A percentile compares a stretch with the other conserved stretches of the same genome.
These are phyloP conservation scores for Caenorhabditis remanei DNA, from an alignment of 1,140 invertebrate genomes.

Conservation along the genomic window DNA sequence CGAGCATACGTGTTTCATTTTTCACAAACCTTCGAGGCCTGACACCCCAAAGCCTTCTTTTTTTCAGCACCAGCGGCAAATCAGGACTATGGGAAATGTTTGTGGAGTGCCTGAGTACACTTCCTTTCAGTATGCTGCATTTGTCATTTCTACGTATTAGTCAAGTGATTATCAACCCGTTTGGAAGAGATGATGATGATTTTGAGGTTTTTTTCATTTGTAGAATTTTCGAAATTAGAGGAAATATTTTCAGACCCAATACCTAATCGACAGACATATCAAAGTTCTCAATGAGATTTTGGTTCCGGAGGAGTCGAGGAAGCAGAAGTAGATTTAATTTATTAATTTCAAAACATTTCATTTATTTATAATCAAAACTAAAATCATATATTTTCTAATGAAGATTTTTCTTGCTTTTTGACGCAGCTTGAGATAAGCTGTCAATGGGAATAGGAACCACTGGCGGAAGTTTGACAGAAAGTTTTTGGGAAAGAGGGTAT, in stretches of 20 bases:
- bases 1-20: too few species aligned
- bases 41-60: too few species aligned
- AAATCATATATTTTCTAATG: too few species aligned
- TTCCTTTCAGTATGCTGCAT: conserved; percentile 25
- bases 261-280: conserved; percentile 18
- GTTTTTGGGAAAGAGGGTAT: too few species aligned
- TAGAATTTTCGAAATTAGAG: not conserved
- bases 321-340: not conserved
- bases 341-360: too few species aligned
- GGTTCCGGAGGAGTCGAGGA: conserved; percentile 10
- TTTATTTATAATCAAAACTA: too few species aligned
- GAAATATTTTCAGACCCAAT: not conserved
- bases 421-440: too few species aligned
- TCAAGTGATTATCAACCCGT: conserved; percentile 19
- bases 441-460: too few species aligned
- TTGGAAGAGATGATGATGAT: conserved; percentile 23
- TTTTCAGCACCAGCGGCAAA: not conserved
- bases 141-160: conserved; percentile 6
- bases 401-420: too few species aligned
- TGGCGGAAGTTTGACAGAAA: too few species aligned
- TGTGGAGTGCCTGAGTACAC: conserved; percentile 24
- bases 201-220: conserved; percentile 1
- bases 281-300: conserved; percentile 28
- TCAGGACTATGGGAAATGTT: conserved; percentile 21
- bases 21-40: too few species aligned